Evolutionary conservation across 2,113 vertebrate species (phyloP).

Genomic region (Chamaetylas fuelleborni): DNA sequence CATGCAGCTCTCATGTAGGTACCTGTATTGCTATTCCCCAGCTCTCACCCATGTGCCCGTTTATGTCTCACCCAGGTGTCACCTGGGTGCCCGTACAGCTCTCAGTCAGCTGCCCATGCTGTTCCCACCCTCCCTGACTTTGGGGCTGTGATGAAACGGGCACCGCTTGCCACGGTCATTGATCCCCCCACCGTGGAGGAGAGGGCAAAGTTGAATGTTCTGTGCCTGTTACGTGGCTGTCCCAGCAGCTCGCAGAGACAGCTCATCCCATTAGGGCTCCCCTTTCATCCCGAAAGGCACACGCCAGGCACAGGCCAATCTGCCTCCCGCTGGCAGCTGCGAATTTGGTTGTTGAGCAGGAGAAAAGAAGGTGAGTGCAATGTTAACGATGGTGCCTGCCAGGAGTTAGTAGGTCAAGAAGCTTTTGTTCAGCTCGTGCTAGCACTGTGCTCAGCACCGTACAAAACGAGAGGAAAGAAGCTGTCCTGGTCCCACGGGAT

Average conservation of each 20-base stretch:
- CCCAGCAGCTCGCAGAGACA: not conserved
- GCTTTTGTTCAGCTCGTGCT: slow-evolving; percentile 42
- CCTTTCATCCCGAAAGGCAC: slow-evolving; percentile 3
- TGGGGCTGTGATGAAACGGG: not conserved
- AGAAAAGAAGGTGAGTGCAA: slow-evolving; percentile 20
- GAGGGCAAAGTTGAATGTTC: slow-evolving; percentile 7
- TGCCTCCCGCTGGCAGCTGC: not conserved
- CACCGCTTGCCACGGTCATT: not conserved
- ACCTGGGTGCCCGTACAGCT: not conserved
- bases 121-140: not conserved
- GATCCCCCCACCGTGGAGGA: not conserved
- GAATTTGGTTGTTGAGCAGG: not conserved
- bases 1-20: accelerated
- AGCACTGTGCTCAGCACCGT: not conserved
- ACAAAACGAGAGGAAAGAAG: slow-evolving; percentile 28
- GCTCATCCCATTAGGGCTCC: slow-evolving; percentile 33
- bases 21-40: no score
- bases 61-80: accelerated
- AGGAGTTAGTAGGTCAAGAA: slow-evolving; percentile 61
- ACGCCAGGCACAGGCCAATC: slow-evolving; percentile 23
- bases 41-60: no score
- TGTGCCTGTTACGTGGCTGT: not conserved
- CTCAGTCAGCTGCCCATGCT: accelerated
- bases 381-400: slow-evolving; percentile 21
- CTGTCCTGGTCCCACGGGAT: not conserved